Percentiles rank a stretch among this genome's conserved stretches.
phyloP scores from a whole-genome alignment of 2,797 vertebrate species.

The Cryptoprocta ferox region DNA sequence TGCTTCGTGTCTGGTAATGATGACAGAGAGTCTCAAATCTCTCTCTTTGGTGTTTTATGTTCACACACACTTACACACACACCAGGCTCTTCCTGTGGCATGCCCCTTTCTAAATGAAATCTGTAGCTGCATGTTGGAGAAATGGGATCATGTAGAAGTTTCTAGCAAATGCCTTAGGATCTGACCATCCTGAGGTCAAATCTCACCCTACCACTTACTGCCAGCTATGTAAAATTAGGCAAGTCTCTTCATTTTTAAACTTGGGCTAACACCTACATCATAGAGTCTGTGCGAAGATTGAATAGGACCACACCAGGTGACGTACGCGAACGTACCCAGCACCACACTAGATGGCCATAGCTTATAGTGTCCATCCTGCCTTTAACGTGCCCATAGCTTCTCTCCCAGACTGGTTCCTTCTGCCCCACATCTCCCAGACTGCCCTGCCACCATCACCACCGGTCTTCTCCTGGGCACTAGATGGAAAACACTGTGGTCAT shows the following conservation, averaged over 20 bases:
- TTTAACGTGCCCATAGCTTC: background rate
- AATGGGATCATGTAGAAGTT: background rate
- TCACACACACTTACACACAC: rapidly evolving
- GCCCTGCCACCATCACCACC: background rate
- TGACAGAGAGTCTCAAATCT: background rate
- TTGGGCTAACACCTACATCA: background rate
- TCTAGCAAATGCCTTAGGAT: background rate
- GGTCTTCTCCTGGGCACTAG: background rate
- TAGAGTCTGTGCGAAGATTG: background rate
- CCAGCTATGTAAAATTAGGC: background rate
- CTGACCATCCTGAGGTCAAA: background rate
- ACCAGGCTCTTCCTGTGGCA: background rate
- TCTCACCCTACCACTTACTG: background rate
- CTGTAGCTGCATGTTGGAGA: background rate
- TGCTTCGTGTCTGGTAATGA: background rate
- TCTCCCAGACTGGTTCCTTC: background rate
- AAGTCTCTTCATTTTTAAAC: background rate
- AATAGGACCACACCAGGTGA: background rate
- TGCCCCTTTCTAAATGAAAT: background rate
- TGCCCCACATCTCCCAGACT: background rate
- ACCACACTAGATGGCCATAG: background rate
- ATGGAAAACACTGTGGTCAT: background rate
- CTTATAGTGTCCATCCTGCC: background rate
- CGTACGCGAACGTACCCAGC: background rate
- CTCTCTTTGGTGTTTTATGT: background rate